A percentile compares a stretch with the other conserved stretches of the same genome.
Evolutionary conservation across 2,888 invertebrate species (phyloP).

Genomic region (Adela reaumurella): DNA sequence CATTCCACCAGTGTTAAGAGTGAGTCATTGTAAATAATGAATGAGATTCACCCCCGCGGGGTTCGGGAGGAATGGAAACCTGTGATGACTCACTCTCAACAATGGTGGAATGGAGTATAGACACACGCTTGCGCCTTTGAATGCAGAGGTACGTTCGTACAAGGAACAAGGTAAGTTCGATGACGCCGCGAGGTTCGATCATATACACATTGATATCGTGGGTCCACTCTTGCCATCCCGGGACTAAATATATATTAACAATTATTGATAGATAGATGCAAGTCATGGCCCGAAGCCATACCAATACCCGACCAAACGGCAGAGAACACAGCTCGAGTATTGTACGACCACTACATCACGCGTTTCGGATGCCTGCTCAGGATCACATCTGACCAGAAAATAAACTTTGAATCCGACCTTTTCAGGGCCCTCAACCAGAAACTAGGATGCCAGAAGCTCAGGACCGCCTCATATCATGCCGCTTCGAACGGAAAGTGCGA

Average conservation of each 20-base stretch:
- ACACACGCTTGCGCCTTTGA: no score
- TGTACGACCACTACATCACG: slow-evolving; percentile 14
- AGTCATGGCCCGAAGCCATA: slow-evolving; percentile 18
- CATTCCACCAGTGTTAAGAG: no score
- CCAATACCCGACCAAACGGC: slow-evolving; percentile 15
- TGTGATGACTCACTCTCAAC: no score
- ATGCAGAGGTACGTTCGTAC: no score
- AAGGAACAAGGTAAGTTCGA: slow-evolving; percentile 6
- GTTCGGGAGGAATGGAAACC: no score
- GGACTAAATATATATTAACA: slow-evolving; percentile 6
- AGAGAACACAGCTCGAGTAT: slow-evolving; percentile 15
- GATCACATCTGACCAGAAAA: slow-evolving; percentile 12
- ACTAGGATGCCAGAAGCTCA: slow-evolving; percentile 9
- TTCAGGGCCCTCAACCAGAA: slow-evolving; percentile 8
- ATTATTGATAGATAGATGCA: slow-evolving; percentile 13
- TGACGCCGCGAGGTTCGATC: slow-evolving; percentile 3
- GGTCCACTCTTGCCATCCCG: slow-evolving; percentile 9
- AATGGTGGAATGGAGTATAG: no score
- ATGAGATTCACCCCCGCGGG: no score
- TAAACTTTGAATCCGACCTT: slow-evolving; percentile 9
- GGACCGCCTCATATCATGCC: slow-evolving; percentile 13
- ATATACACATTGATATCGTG: slow-evolving; percentile 12
- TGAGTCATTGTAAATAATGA: no score
- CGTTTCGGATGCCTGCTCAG: slow-evolving; percentile 13
- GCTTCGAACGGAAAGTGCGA: slow-evolving; percentile 15